Conservation (phyloP, 2,797 vertebrate species). For the Neosalanx taihuensis region DNA sequence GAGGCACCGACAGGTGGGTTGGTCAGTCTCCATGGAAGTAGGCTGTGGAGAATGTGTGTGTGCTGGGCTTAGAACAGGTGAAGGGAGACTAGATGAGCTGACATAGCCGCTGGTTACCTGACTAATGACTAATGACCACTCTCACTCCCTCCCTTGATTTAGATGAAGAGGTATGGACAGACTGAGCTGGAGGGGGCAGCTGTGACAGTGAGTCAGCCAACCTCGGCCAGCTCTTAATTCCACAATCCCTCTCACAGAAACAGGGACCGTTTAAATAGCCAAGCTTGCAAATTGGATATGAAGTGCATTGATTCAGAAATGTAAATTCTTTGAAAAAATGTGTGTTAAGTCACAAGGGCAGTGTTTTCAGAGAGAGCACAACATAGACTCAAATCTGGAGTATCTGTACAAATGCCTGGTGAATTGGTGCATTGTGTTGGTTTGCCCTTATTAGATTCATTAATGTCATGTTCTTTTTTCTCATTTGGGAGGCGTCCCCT, state of each 20-base stretch:
- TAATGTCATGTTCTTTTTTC: conserved; percentile 20
- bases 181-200: conserved; percentile 34
- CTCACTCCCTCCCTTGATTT: conserved; percentile 48
- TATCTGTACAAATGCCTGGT: not conserved
- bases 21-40: not conserved
- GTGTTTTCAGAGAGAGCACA: not conserved
- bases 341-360: not conserved
- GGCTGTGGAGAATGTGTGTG: conserved; percentile 14
- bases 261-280: conserved; percentile 34
- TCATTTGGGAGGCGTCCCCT: conserved; percentile 47
- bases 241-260: conserved; percentile 16
- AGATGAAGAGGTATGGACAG: conserved; percentile 65
- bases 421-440: not conserved
- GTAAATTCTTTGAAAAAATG: not conserved
- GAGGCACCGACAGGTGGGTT: conserved; percentile 25
- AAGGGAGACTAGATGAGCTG: conserved; percentile 37
- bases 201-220: conserved; percentile 55
- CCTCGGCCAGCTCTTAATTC: conserved; percentile 38
- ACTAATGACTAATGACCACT: conserved; percentile 60
- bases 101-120: conserved; percentile 48
- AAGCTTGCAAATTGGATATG: conserved; percentile 5
- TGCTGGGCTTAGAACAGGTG: conserved; percentile 25
- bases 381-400: not conserved
- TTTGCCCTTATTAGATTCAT: conserved; percentile 28
- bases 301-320: not conserved